Base-by-base conservation (phyloP, 2,888 invertebrate species). In the Melanargia galathea region DNA sequence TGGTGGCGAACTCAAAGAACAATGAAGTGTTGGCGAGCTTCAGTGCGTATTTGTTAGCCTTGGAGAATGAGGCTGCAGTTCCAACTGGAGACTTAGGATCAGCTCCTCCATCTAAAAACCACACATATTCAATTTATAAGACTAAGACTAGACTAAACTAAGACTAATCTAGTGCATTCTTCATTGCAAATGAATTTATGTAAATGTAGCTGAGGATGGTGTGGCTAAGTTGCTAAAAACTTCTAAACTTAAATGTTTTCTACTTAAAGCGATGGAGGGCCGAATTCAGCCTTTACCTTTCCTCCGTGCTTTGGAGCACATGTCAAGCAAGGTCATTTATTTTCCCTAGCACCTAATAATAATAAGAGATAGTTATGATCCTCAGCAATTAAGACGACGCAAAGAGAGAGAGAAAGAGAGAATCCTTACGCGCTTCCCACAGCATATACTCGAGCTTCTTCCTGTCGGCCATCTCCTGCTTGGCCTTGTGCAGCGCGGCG, bases 1-100 rank as follows among this genome's bases (percentile, higher is more conserved):
- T 96, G 0, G 97, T 97, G 0, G 97, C 96, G 68, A 96, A 94
- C 82, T 98, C 97, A 63, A 96, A 94, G 75, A 97, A 93, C 10
- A 97, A 92, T 0, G 97, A 98, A 0, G 96, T 95, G 75, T 98
- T 98, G 10, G 97, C 97, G 26, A 97, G 85, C 65, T 95, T 92
- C 8, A 97, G 83, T 0, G 98, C 97, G 75, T 96, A 95, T 78
- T 94, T 93, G 82, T 96, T 97, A 24, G 97, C 97, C 77, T 97
- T 97, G 62, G 96, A 97, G 86, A 97, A 97, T 0, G 97, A 97
- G 0, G 97, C 97, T 0, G 97, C 97, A 0, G 95, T 96, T 2
- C 97, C 97, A 13, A 95, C 94, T 0, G 97, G 95, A 0, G 97
- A 97, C 75, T 96, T 96, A 0, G 97, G 96, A 79, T 97, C 97